Percentiles rank a stretch among this genome's conserved stretches.
Evolutionary conservation across 2,113 vertebrate genomes (phyloP).

Genomic region (Planiliza haematocheilus): DNA sequence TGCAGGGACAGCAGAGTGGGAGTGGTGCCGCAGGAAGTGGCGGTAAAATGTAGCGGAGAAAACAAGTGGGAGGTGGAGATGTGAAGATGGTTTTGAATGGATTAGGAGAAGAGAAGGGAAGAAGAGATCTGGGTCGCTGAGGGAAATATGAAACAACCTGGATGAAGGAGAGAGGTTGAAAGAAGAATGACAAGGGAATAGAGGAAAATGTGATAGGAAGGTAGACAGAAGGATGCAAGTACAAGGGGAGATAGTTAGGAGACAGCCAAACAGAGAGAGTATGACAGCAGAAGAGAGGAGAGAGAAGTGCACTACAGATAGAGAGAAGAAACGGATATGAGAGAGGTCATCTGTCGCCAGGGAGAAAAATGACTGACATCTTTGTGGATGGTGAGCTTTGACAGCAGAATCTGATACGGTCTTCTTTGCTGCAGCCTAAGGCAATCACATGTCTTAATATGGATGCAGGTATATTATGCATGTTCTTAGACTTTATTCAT

Average conservation of each 20-base stretch:
- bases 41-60: slow-evolving; percentile 21
- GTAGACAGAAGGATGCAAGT: slow-evolving; percentile 35
- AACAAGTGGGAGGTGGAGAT: background rate
- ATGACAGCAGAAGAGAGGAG: slow-evolving; percentile 53
- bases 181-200: slow-evolving; percentile 26
- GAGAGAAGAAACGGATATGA: slow-evolving; percentile 50
- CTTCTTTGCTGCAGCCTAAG: slow-evolving; percentile 31
- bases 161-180: slow-evolving; percentile 9
- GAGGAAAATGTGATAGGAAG: slow-evolving; percentile 27
- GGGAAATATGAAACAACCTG: slow-evolving; percentile 9
- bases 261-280: slow-evolving; percentile 53
- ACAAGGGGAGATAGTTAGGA: slow-evolving; percentile 34
- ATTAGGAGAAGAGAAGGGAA: slow-evolving; percentile 1
- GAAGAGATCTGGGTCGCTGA: background rate
- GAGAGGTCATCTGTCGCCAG: slow-evolving; percentile 67
- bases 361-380: slow-evolving; percentile 66
- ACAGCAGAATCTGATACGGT: slow-evolving; percentile 61
- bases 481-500: background rate
- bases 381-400: slow-evolving; percentile 53
- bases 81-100: slow-evolving; percentile 13
- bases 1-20: slow-evolving; percentile 28
- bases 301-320: slow-evolving; percentile 33
- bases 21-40: slow-evolving; percentile 17
- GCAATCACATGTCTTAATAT: slow-evolving; percentile 32
- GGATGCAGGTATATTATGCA: no score